Evolutionary conservation across 2,888 invertebrate species (phyloP).

Genomic region (Cylloceria caligata): DNA sequence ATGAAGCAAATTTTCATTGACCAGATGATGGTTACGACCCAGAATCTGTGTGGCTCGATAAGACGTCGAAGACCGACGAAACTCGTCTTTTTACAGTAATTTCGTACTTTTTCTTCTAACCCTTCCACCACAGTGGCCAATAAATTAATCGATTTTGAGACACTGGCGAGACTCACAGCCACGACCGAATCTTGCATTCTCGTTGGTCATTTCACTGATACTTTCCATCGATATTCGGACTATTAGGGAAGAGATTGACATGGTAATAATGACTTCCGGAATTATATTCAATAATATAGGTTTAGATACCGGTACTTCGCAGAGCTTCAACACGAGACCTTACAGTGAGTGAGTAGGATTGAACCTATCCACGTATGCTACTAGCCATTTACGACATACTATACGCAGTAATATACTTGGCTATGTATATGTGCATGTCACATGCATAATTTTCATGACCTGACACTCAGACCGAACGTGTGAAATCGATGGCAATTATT

Average conservation of each 20-base stretch:
- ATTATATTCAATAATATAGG: conserved; percentile 2
- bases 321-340: not conserved
- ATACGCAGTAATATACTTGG: not conserved
- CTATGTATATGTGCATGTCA: conserved; percentile 26
- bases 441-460: conserved; percentile 24
- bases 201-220: conserved; percentile 26
- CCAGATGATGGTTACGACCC: no score
- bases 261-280: not conserved
- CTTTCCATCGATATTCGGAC: conserved; percentile 61
- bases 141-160: conserved; percentile 8
- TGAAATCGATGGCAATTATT: conserved; percentile 16
- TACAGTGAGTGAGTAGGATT: not conserved
- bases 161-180: conserved; percentile 40
- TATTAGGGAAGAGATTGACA: not conserved
- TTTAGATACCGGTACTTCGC: conserved; percentile 2
- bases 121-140: conserved; percentile 18
- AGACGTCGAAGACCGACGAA: conserved; percentile 75
- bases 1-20: no score
- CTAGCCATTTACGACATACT: conserved; percentile 2
- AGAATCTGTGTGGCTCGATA: conserved; percentile 69
- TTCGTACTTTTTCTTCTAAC: conserved; percentile 65
- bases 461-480: conserved; percentile 16
- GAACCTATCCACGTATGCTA: not conserved
- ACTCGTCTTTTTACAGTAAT: conserved; percentile 74
- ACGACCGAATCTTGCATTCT: conserved; percentile 4